Evolutionary conservation across 2,888 invertebrate species (phyloP).

Genomic region (Harpagoxenus sublaevis): DNA sequence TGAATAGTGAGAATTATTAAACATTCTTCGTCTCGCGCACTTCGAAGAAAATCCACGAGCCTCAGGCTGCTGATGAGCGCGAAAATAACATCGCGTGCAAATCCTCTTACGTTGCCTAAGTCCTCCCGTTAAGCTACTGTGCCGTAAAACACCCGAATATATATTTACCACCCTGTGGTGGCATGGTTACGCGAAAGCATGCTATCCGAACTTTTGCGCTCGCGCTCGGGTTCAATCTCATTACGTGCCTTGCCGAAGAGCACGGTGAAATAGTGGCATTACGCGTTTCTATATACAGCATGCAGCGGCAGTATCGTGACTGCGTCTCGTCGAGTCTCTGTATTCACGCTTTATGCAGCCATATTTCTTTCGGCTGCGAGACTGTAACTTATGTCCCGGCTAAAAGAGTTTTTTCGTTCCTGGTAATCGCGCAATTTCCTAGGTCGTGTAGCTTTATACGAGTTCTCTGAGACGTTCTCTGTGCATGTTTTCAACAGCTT

Average conservation of each 20-base stretch:
- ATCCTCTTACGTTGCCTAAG: constrained; percentile 37
- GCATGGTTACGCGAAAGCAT: not conserved
- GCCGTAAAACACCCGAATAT: constrained; percentile 11
- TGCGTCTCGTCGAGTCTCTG: not conserved
- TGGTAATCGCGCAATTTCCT: not conserved
- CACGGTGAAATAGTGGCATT: not conserved
- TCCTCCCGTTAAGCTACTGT: not conserved
- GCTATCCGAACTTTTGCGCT: constrained; percentile 21
- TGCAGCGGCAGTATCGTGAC: not conserved
- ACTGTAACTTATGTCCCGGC: too few species aligned
- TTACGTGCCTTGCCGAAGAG: not conserved
- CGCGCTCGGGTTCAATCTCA: constrained; percentile 25
- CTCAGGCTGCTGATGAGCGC: not conserved
- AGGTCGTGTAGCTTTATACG: not conserved
- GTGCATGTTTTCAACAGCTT: not conserved
- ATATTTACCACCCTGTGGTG: not conserved
- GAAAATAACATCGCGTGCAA: constrained; percentile 21
- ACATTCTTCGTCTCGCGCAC: not conserved
- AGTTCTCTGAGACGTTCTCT: not conserved
- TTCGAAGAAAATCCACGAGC: not conserved
- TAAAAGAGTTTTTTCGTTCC: not conserved
- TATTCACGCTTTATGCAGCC: not conserved
- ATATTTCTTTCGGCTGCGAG: not conserved
- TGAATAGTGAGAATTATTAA: constrained; percentile 19
- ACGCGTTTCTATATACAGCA: not conserved